Percentiles rank a stretch among this genome's conserved stretches.
These are phyloP conservation scores for Orussus abietinus DNA, from an alignment of 1,140 invertebrate genomes.

Conservation along the genomic window DNA sequence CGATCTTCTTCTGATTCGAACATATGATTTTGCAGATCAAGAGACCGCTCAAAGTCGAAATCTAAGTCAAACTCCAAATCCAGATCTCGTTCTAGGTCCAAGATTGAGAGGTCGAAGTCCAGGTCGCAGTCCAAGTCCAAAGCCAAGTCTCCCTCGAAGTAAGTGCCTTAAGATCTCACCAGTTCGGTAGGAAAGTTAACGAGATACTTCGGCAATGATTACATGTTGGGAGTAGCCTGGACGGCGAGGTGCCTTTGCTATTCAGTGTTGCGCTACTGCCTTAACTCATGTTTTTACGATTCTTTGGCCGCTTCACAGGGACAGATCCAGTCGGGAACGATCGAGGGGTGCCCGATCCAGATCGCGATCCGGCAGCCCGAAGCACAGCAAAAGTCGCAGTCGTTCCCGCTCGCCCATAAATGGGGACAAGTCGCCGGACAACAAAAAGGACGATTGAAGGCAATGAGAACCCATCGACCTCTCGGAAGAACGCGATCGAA, in stretches of 20 bases:
- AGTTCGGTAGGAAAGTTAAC: too few species aligned
- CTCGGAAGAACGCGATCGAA: too few species aligned
- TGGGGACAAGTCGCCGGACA: slow-evolving; percentile 55
- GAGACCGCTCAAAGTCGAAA: slow-evolving; percentile 57
- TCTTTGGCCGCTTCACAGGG: too few species aligned
- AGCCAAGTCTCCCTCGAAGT: slow-evolving; percentile 55
- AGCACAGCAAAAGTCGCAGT: slow-evolving; percentile 56
- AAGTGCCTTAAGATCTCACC: too few species aligned
- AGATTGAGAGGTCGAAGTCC: slow-evolving; percentile 58
- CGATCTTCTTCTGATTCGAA: too few species aligned
- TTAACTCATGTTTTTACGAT: too few species aligned
- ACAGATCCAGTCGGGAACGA: slow-evolving; percentile 50
- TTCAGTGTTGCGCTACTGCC: too few species aligned
- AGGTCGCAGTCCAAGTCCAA: slow-evolving; percentile 59
- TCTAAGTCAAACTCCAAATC: slow-evolving; percentile 60
- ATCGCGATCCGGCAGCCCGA: slow-evolving; percentile 50
- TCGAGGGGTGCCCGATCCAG: slow-evolving; percentile 50
- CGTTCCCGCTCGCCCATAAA: slow-evolving; percentile 56
- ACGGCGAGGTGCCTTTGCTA: too few species aligned
- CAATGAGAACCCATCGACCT: too few species aligned
- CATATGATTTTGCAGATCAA: too few species aligned
- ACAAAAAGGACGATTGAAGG: slow-evolving; percentile 42
- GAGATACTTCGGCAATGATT: too few species aligned
- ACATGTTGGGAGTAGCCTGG: too few species aligned
- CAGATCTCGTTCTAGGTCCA: slow-evolving; percentile 57